Evolutionary conservation across 2,888 invertebrate genomes (phyloP), one percentile per base, ranked within the genome.

Genomic region (Athripsodes cinereus): DNA sequence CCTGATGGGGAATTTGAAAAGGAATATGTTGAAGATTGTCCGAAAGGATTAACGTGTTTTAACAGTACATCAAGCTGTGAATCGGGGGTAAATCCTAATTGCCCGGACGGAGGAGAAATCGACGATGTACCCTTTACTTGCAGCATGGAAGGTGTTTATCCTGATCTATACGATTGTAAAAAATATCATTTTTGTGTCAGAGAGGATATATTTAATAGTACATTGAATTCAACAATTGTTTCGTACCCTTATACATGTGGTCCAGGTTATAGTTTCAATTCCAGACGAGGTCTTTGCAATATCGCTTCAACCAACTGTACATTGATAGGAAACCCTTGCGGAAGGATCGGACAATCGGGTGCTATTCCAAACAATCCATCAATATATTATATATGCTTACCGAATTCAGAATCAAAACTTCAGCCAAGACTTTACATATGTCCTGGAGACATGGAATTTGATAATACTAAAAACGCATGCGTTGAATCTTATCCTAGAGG

Each of bases 101-200:
- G 63, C 18, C 21, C 47, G 5, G 47, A 21, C 10, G 11, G 20
- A 2, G 47, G 47, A 19, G 50, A 51, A n/a, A 11, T n/a, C 13
- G 5, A 8, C 1, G n/a, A n/a, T n/a, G n/a, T n/a, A n/a, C n/a
- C n/a, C n/a, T n/a, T n/a, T n/a, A 5, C 10, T 2, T 61, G 61
- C 49, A 21, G 51, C 18, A 56, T 57, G 10, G 3, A 16, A 18
- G 63, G 63, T 8, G 22, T 59, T 1, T 61, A 58, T 31, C 63
- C 63, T 1, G 57, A 61, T 47, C 34, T 56, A 1, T 55, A 54
- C 19, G 34, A 55, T 21, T 61, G 63, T 18, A 31, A 31, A 11
- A 51, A 57, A 47, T 61, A 63, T 21, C 57, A 59, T 48, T 19
- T 59, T 18, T 62, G 62, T 21, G n/a, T n/a, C n/a, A n/a, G n/a